Percentiles rank a stretch among this genome's conserved stretches.
Evolutionary conservation across 1,140 invertebrate species (phyloP).

Genomic region (Bathynomus jamesi): DNA sequence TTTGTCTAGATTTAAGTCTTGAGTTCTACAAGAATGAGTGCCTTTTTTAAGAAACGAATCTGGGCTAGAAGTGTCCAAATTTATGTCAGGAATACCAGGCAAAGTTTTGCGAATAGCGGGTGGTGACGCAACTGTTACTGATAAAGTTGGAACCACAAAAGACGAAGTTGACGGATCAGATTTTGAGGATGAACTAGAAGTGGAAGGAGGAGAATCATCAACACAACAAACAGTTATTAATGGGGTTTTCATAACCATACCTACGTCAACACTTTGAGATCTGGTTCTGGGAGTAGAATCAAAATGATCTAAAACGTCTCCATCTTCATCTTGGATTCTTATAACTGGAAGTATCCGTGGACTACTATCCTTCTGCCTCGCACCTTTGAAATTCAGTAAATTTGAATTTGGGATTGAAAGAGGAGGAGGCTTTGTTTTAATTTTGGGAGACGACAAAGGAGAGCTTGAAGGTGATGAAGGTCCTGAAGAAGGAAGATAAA

Average conservation of each 20-base stretch:
- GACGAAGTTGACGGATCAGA: constrained; percentile 8
- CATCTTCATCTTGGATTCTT: constrained; percentile 25
- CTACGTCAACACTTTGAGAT: constrained; percentile 36
- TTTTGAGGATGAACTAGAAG: background rate
- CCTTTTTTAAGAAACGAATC: background rate
- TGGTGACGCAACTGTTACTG: constrained; percentile 27
- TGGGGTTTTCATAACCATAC: constrained; percentile 19
- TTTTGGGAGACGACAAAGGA: constrained; percentile 35
- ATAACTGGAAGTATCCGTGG: constrained; percentile 24
- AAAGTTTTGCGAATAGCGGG: constrained; percentile 17
- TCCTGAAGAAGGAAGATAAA: constrained; percentile 17
- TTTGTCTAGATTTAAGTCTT: constrained; percentile 39
- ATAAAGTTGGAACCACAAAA: constrained; percentile 27
- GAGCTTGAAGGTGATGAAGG: constrained; percentile 24
- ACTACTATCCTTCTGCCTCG: background rate
- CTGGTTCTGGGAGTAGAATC: constrained; percentile 33
- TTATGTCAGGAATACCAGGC: constrained; percentile 17
- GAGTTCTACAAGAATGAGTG: background rate
- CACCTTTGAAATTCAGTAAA: constrained; percentile 22
- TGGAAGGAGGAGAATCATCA: constrained; percentile 16
- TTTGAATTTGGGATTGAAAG: constrained; percentile 36
- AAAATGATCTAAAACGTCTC: constrained; percentile 22
- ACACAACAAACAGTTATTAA: constrained; percentile 27
- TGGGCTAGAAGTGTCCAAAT: background rate
- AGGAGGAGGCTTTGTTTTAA: constrained; percentile 38